Conservation (phyloP, 2,113 vertebrate species). For the Nothoprocta pentlandii region DNA sequence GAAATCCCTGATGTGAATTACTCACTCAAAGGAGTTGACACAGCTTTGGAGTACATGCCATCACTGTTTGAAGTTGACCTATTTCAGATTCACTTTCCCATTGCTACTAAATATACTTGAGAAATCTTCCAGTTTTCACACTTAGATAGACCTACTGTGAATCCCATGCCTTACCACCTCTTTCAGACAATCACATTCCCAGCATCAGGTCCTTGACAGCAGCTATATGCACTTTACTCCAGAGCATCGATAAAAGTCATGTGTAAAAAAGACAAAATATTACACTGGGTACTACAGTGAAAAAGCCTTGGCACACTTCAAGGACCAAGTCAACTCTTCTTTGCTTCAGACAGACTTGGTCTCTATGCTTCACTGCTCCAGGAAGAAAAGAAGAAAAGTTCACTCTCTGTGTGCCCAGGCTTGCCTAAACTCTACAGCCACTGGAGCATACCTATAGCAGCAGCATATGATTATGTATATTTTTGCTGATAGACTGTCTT, state of each 20-base stretch:
- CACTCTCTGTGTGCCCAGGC: background rate
- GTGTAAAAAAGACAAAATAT: background rate
- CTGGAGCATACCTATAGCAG: background rate
- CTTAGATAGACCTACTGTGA: background rate
- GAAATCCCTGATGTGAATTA: background rate
- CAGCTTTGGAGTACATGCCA: background rate
- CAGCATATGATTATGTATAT: background rate
- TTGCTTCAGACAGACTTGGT: background rate
- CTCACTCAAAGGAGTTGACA: background rate
- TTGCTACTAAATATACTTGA: background rate
- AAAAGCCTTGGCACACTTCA: background rate
- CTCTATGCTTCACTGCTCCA: background rate
- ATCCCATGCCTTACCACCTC: background rate
- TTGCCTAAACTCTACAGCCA: background rate
- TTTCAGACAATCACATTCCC: background rate
- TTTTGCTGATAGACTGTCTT: background rate
- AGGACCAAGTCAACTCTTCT: background rate
- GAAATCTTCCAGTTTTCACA: background rate
- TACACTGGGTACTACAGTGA: background rate
- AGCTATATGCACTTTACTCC: background rate
- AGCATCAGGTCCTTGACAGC: background rate
- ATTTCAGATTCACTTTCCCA: background rate
- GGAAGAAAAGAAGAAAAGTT: background rate
- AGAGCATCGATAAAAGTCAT: background rate
- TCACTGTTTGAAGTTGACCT: background rate